Percentiles rank a stretch among this genome's conserved stretches.
Conservation (phyloP, 2,113 vertebrate species). For the Otus sunia region DNA sequence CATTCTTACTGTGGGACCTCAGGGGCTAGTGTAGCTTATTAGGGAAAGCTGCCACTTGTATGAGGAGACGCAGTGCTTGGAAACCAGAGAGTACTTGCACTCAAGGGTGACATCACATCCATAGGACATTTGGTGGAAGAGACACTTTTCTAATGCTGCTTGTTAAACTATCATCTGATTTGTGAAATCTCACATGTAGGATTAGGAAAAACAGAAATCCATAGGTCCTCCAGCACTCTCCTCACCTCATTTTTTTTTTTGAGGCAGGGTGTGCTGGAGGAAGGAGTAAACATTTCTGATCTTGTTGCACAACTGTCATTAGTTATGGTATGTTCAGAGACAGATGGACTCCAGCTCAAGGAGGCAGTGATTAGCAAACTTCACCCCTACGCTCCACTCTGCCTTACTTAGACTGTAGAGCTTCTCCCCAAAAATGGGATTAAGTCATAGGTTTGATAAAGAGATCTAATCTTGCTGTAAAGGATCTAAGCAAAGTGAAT, state of each 20-base stretch:
- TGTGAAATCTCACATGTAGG: neutral
- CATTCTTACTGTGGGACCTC: neutral
- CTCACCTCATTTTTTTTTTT: neutral
- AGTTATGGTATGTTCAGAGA: neutral
- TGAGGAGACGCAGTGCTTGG: neutral
- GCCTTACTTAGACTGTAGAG: neutral
- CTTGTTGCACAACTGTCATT: neutral
- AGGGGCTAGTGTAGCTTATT: neutral
- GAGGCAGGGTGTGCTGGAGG: neutral
- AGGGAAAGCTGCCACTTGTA: neutral
- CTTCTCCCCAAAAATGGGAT: conserved; percentile 36
- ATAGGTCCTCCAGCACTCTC: neutral
- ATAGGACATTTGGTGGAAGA: neutral
- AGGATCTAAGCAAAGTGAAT: conserved; percentile 27
- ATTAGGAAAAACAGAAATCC: neutral
- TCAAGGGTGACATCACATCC: neutral
- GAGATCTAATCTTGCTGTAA: conserved; percentile 31
- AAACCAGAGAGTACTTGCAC: neutral
- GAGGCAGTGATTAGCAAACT: neutral
- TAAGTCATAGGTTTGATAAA: conserved; percentile 38
- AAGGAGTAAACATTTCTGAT: neutral
- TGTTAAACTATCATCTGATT: neutral
- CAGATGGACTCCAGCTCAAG: neutral
- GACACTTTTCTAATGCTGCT: neutral
- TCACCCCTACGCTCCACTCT: neutral